Evolutionary conservation across 2,888 invertebrate genomes (phyloP), one percentile per base, ranked within the genome.

Genomic region (Xestia rhomboidea): DNA sequence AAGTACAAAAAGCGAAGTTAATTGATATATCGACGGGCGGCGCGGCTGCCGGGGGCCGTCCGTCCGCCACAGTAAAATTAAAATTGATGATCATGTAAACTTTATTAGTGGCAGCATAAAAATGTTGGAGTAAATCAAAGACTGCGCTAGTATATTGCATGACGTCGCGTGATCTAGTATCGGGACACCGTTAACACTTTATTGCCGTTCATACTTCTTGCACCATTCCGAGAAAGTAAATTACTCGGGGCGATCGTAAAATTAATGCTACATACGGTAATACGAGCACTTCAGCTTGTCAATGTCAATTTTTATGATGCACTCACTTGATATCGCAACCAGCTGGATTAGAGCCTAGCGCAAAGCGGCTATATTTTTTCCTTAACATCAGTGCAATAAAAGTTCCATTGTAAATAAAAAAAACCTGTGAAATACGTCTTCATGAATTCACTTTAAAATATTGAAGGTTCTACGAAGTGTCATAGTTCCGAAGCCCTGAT

Each of bases 71-170:
- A 94, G 91, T 96, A 94, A 96, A 96, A 95, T 94, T 94, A 92
- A 95, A 95, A 96, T 95, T 96, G 94, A 96, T 94, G 95, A 93
- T 94, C 94, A 93, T 94, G 95, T 95, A 94, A 94, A 95, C 91
- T 95, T 96, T 96, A 95, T 95, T 95, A 95, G 94, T 90, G 81
- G 92, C 90, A 88, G 90, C 92, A 94, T 95, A 95, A 96, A 95
- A 95, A 95, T 92, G 92, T 91, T 87, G 73, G 84, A 92, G 93
- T 95, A 95, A 95, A 95, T 95, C 93, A 94, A 94, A 93, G 89
- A 91, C 84, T 88, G 87, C 88, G 89, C 90, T 89, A 88, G 90
- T 88, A 88, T 88, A 89, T 88, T 88, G 88, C 90, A 87, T 87
- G 88, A 89, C 86, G 82, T 85, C 84, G 76, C 86, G 85, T 92